These are phyloP conservation scores for Pelochelys cantorii DNA, from an alignment of 2,797 vertebrate genomes.

Conservation along the genomic window DNA sequence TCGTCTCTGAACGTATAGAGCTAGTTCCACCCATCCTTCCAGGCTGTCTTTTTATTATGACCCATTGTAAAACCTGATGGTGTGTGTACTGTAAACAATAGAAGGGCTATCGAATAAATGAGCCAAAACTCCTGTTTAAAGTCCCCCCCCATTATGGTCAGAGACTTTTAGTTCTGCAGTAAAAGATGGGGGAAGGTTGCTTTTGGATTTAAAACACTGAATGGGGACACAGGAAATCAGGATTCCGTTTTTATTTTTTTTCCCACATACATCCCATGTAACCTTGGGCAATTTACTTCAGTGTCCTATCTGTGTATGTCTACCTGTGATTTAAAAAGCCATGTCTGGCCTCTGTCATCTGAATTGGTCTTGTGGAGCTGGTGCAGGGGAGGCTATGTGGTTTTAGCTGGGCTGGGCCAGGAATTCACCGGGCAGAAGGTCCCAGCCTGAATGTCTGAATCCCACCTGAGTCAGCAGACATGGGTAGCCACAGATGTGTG, in stretches of 20 bases:
- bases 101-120: constrained; percentile 60
- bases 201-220: not conserved
- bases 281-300: not conserved
- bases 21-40: constrained; percentile 46
- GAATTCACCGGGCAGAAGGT: too few relatives aligned
- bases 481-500: not conserved
- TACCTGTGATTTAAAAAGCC: not conserved
- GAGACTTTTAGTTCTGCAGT: constrained; percentile 32
- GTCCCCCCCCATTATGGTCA: not conserved
- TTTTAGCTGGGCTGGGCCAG: not conserved
- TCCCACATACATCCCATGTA: not conserved
- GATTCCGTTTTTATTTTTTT: not conserved
- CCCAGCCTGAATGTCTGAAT: not conserved
- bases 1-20: constrained; percentile 44
- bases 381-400: not conserved
- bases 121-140: constrained; percentile 24
- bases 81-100: constrained; percentile 62
- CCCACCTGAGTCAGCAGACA: not conserved
- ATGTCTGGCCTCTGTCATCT: not conserved
- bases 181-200: not conserved
- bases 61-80: constrained; percentile 69
- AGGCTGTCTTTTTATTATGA: constrained; percentile 64
- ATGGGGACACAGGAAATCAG: not conserved
- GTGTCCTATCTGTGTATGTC: not conserved
- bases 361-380: not conserved